Conservation (phyloP, 2,113 vertebrate genomes). For the Burhinus bistriatus region DNA sequence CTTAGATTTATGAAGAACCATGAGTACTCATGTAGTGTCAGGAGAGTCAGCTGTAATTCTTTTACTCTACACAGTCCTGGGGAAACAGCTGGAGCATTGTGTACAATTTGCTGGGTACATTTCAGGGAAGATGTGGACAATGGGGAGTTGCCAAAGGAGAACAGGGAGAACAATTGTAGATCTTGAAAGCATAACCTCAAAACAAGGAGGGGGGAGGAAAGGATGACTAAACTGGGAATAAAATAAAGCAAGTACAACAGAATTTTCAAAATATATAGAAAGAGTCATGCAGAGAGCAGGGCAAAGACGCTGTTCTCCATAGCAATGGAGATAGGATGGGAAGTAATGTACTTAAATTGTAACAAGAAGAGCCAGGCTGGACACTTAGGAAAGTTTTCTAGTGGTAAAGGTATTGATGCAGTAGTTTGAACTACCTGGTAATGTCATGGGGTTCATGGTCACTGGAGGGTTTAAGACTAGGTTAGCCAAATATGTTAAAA, state of each 20-base stretch:
- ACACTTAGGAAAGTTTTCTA: background rate
- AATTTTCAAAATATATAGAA: background rate
- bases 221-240: background rate
- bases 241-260: background rate
- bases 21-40: background rate
- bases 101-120: background rate
- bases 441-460: background rate
- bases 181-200: constrained; percentile 4
- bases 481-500: background rate
- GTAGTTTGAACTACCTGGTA: background rate
- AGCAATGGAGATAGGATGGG: background rate
- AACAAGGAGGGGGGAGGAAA: background rate
- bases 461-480: background rate
- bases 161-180: background rate
- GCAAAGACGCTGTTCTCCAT: background rate
- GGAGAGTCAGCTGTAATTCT: background rate
- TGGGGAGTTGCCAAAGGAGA: constrained; percentile 8
- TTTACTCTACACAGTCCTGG: background rate
- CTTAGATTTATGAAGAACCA: background rate
- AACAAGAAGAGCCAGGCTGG: background rate
- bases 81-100: constrained; percentile 12
- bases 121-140: constrained; percentile 17
- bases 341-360: background rate
- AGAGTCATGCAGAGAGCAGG: background rate
- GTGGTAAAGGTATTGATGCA: background rate